A percentile compares a stretch with the other conserved stretches of the same genome.
These are phyloP conservation scores for Xanthorhoe spadicearia DNA, from an alignment of 2,888 invertebrate species.

Conservation along the genomic window DNA sequence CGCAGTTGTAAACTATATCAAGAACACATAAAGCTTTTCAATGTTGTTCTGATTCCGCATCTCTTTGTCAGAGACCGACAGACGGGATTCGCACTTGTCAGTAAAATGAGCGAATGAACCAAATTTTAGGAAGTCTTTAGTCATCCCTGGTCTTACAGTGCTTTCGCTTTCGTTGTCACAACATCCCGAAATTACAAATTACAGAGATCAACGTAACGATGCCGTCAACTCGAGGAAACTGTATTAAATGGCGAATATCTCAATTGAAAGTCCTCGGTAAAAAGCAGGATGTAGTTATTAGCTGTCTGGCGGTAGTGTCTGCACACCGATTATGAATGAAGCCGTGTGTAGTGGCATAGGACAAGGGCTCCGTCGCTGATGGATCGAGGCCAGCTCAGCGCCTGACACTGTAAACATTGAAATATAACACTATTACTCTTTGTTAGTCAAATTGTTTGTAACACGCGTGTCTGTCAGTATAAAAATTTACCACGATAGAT, in stretches of 20 bases:
- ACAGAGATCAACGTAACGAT: constrained; percentile 35
- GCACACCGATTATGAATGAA: constrained; percentile 46
- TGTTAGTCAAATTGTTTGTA: constrained; percentile 28
- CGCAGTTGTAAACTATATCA: constrained; percentile 36
- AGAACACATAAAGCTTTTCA: constrained; percentile 38
- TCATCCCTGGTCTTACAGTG: constrained; percentile 36
- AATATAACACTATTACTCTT: constrained; percentile 39
- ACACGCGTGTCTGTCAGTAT: constrained; percentile 28
- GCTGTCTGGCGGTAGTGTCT: constrained; percentile 32
- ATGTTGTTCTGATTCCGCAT: constrained; percentile 40
- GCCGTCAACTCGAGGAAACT: constrained; percentile 37
- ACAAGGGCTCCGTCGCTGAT: constrained; percentile 45
- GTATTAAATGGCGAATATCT: constrained; percentile 34
- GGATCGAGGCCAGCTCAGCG: constrained; percentile 42
- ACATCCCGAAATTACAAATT: constrained; percentile 35
- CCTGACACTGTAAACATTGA: constrained; percentile 39
- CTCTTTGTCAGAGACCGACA: constrained; percentile 39
- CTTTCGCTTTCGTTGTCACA: constrained; percentile 40
- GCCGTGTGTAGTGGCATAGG: constrained; percentile 40
- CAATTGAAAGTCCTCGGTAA: constrained; percentile 33
- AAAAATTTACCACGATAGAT: background rate
- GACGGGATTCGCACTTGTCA: constrained; percentile 34
- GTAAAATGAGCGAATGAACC: constrained; percentile 34
- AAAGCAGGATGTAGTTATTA: constrained; percentile 30
- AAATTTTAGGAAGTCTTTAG: constrained; percentile 45